Conservation (phyloP, 30 jellyfish, hydroid and myxozoan species). For the Cassiopea xamachana region DNA sequence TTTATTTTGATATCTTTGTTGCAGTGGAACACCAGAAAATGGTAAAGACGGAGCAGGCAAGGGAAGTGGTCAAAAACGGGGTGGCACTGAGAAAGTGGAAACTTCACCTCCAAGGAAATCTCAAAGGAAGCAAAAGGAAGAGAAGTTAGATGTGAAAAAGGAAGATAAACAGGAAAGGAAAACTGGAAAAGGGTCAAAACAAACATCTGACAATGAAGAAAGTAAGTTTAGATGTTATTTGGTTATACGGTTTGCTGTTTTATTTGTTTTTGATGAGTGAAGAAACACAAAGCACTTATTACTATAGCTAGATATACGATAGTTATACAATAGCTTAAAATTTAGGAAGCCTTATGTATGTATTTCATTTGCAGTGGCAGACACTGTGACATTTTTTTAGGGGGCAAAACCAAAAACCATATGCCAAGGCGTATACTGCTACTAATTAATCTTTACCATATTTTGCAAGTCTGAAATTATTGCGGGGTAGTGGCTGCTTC, state of each 20-base stretch:
- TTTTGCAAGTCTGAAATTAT: too few relatives aligned
- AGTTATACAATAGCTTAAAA: too few relatives aligned
- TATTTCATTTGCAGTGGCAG: too few relatives aligned
- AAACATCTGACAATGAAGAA: slow-evolving; percentile 3
- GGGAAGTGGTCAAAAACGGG: background rate
- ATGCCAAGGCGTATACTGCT: too few relatives aligned
- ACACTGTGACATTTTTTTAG: too few relatives aligned
- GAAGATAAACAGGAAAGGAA: background rate
- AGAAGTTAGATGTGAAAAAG: background rate
- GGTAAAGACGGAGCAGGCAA: background rate
- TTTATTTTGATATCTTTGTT: background rate
- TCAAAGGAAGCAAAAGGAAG: slow-evolving; percentile 4
- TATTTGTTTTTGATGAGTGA: background rate
- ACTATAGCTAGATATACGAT: too few relatives aligned
- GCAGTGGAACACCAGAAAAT: background rate
- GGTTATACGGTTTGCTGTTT: background rate
- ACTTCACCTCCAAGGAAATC: slow-evolving; percentile 27
- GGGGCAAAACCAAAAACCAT: too few relatives aligned
- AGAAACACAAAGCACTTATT: too few relatives aligned
- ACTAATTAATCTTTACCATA: too few relatives aligned
- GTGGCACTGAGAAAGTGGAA: background rate
- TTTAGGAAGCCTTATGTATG: too few relatives aligned
- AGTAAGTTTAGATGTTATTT: background rate
- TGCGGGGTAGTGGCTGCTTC: too few relatives aligned
- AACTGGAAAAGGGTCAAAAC: slow-evolving; percentile 7